Evolutionary conservation across 2,888 invertebrate species (phyloP).

Genomic region (Eutolmus rufibarbis): DNA sequence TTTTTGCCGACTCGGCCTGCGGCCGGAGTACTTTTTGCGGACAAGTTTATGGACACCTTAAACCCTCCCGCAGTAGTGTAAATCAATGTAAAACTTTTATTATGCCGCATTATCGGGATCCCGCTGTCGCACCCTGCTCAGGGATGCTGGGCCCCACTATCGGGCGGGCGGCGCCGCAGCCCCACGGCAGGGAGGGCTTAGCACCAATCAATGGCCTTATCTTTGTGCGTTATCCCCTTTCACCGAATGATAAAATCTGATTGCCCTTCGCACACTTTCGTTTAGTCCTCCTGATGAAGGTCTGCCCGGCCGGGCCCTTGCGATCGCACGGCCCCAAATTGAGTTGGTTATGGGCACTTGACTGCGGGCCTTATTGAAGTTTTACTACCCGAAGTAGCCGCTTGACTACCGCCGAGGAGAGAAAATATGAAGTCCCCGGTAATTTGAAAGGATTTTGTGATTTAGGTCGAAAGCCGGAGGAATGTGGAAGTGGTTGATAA

Average conservation of each 20-base stretch:
- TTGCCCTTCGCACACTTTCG: constrained; percentile 28
- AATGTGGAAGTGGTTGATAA: neutral
- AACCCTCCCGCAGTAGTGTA: constrained; percentile 33
- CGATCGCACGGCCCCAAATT: constrained; percentile 6
- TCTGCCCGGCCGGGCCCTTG: neutral
- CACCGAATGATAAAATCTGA: constrained; percentile 30
- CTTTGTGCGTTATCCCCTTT: constrained; percentile 30
- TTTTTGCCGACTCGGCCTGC: neutral
- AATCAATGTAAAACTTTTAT: constrained; percentile 42
- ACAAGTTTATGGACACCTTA: constrained; percentile 36
- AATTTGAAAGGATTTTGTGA: constrained; percentile 29
- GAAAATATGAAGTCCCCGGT: constrained; percentile 13
- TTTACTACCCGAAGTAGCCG: constrained; percentile 14
- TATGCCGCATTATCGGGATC: constrained; percentile 36
- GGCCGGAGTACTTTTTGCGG: neutral
- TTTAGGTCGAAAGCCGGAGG: constrained; percentile 12
- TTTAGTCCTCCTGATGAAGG: constrained; percentile 9
- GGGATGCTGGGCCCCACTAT: neutral
- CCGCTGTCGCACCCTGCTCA: constrained; percentile 37
- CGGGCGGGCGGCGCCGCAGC: neutral
- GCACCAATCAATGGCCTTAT: constrained; percentile 35
- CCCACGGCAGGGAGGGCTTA: neutral
- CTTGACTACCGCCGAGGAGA: neutral
- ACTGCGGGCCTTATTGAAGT: constrained; percentile 18
- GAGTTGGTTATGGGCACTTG: constrained; percentile 27